These are phyloP conservation scores for Chascanopsetta lugubris DNA, from an alignment of 2,113 vertebrate genomes.

Conservation along the genomic window DNA sequence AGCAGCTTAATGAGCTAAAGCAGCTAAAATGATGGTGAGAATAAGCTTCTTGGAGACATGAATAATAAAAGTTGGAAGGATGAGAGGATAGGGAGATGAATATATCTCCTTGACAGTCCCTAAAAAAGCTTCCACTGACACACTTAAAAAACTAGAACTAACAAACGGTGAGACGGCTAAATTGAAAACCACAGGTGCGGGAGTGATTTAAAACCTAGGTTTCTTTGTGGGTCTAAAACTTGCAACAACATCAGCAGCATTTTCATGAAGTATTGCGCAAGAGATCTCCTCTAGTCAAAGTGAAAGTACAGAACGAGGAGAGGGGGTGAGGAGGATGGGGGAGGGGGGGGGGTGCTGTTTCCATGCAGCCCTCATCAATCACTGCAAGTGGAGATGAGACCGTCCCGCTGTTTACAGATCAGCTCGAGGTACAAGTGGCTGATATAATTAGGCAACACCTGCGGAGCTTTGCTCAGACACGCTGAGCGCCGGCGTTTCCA, in stretches of 20 bases:
- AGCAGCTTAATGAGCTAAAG: no score
- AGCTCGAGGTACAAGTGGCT: constrained; percentile 46
- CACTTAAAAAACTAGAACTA: not conserved
- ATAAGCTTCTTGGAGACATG: no score
- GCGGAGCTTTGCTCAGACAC: constrained; percentile 61
- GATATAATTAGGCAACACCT: constrained; percentile 74
- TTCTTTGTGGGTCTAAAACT: not conserved
- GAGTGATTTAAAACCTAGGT: constrained; percentile 1
- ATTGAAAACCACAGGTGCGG: constrained; percentile 16
- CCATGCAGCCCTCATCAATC: constrained; percentile 63
- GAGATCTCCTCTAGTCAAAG: not conserved
- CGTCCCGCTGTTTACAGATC: constrained; percentile 57
- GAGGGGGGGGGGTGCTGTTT: not conserved
- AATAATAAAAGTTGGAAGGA: no score
- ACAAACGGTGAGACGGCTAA: constrained; percentile 15
- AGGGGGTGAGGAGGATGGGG: no score
- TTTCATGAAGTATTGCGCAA: constrained; percentile 24
- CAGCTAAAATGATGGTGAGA: no score
- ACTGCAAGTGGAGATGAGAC: constrained; percentile 44
- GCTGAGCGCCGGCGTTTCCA: constrained; percentile 51
- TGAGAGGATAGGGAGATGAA: no score
- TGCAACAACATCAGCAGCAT: not conserved
- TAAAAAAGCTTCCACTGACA: not conserved
- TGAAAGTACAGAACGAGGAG: constrained; percentile 9
- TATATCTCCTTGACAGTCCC: not conserved